Base-by-base conservation (phyloP, 1,140 invertebrate genomes). In the Brachionus calyciflorus region DNA sequence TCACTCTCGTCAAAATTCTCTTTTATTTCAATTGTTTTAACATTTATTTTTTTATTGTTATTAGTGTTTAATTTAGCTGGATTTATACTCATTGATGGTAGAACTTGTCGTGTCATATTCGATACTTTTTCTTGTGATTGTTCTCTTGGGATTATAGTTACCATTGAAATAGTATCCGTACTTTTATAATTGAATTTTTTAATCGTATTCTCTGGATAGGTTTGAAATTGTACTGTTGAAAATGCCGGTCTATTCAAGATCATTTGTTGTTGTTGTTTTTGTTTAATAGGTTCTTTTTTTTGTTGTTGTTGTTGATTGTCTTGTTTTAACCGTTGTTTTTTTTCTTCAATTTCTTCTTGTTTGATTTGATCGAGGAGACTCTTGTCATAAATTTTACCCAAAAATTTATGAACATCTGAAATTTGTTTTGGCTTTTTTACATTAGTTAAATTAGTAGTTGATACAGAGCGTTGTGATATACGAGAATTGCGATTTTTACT, bases 301-400 rank as follows among this genome's bases (percentile, higher is more conserved):
- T 17, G 12, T 10, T 26, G 9, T 17, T 41, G 49, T 46, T 9
- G 30, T n/a, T 55, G 33, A 26, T 41, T 73, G 24, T 73, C 37
- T 49, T 1, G 21, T 0, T 21, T 49, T 24, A n/a, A n/a, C n/a
- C n/a, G n/a, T 28, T 26, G 46, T 5, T 40, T 49, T 33, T 55
- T 49, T 19, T 73, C 69, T 51, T 73, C 69, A 7, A 51, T 9
- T 55, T 73, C 24, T 4, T 73, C 69, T 9, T 40, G 19, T 73
- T 73, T 73, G 24, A 73, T 49, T 40, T 73, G 46, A 17, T 73
- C 69, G 10, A 73, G 21, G 14, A 51, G 24, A 41, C 46, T 26
- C 33, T 55, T 49, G 44, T 46, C 69, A 21, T 73, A 73, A 2
- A 73, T 55, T 73, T 73, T 73, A 6, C 51, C 69, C 30, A 73